Evolutionary conservation across 2,888 invertebrate species (phyloP).

Genomic region (Eilema griseolum): DNA sequence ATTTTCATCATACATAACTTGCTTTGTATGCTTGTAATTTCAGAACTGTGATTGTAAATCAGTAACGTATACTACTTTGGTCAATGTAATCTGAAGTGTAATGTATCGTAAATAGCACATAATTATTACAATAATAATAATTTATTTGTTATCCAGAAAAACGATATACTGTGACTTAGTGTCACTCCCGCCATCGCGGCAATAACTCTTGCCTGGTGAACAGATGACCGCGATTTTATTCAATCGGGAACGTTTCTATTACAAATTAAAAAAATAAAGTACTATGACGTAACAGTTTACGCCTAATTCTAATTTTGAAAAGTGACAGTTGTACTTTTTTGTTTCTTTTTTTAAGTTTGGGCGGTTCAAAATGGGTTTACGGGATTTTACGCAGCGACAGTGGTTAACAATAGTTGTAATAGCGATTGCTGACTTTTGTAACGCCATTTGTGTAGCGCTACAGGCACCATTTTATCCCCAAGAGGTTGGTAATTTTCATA

Average conservation of each 20-base stretch:
- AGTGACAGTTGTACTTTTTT: slow-evolving; percentile 17
- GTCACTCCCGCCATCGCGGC: slow-evolving; percentile 57
- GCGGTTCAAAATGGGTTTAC: slow-evolving; percentile 81
- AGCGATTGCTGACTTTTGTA: slow-evolving; percentile 93
- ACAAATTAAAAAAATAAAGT: background rate
- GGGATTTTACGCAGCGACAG: slow-evolving; percentile 90
- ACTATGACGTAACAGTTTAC: slow-evolving; percentile 22
- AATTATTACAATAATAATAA: slow-evolving; percentile 53
- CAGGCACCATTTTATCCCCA: slow-evolving; percentile 95
- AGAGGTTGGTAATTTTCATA: slow-evolving; percentile 87
- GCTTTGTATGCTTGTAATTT: background rate
- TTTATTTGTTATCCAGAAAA: slow-evolving; percentile 64
- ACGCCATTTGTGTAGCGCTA: slow-evolving; percentile 93
- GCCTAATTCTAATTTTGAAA: slow-evolving; percentile 20
- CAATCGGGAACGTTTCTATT: background rate
- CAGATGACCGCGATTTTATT: slow-evolving; percentile 64
- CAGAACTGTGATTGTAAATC: slow-evolving; percentile 3
- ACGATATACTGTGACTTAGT: slow-evolving; percentile 61
- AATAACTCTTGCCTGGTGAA: slow-evolving; percentile 48
- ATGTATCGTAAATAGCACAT: slow-evolving; percentile 40
- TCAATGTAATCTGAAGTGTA: slow-evolving; percentile 56
- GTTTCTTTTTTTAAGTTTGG: background rate
- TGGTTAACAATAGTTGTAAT: slow-evolving; percentile 93
- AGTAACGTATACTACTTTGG: slow-evolving; percentile 50
- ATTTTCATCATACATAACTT: slow-evolving; percentile 44